Conservation (phyloP, 2,888 invertebrate genomes). For the Drosophila anomalata region DNA sequence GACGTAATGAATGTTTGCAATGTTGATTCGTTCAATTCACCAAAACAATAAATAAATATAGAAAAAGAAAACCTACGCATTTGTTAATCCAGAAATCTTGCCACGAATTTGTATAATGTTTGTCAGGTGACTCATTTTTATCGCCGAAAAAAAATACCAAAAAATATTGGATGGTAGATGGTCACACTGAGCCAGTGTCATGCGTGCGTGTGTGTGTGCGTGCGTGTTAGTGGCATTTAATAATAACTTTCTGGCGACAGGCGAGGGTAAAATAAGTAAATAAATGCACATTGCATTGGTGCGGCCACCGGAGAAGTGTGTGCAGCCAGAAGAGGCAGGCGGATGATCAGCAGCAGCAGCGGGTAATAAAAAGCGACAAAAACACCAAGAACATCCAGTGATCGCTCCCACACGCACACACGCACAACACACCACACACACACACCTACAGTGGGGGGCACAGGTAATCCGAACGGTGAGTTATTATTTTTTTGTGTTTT, state of each 20-base stretch:
- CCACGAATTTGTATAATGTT: background rate
- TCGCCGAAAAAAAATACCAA: background rate
- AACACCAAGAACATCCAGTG: slow-evolving; percentile 32
- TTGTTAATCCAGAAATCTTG: no score
- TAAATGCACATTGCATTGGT: slow-evolving; percentile 51
- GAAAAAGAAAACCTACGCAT: no score
- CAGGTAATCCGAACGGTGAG: slow-evolving; percentile 25
- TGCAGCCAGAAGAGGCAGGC: slow-evolving; percentile 60
- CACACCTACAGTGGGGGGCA: slow-evolving; percentile 11
- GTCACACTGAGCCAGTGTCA: slow-evolving; percentile 23
- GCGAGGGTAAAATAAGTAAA: slow-evolving; percentile 58
- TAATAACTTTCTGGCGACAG: slow-evolving; percentile 46
- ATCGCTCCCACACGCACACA: slow-evolving; percentile 17
- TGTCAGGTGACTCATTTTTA: background rate
- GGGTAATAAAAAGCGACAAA: slow-evolving; percentile 1
- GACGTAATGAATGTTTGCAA: no score
- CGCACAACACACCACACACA: slow-evolving; percentile 13
- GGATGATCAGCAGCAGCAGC: slow-evolving; percentile 48
- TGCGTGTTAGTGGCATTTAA: slow-evolving; percentile 33
- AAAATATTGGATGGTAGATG: background rate
- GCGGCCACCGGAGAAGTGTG: slow-evolving; percentile 33
- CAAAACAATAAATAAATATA: no score
- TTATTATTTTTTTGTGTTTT: background rate
- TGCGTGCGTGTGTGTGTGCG: slow-evolving; percentile 39
- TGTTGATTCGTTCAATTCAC: no score